Evolutionary conservation across 92 coral and sea anemone genomes (phyloP).

Genomic region (Umimayanthus kanabou): DNA sequence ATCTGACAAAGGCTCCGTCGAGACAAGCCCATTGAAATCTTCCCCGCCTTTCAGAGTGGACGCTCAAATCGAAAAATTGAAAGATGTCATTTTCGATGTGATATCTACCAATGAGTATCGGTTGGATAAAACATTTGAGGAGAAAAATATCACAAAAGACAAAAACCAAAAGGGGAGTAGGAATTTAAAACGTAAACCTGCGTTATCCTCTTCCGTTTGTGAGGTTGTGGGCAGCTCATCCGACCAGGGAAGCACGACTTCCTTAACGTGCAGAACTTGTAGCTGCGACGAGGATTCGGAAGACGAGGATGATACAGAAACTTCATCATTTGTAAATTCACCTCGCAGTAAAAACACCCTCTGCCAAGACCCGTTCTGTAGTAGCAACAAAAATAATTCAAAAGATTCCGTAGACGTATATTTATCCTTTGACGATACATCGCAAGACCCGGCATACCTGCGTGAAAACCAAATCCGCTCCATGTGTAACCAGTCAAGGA

Average conservation of each 20-base stretch:
- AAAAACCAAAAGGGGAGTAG: conserved; percentile 18
- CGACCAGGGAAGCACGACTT: conserved; percentile 39
- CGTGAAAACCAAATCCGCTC: background rate
- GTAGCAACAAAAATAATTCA: conserved; percentile 2
- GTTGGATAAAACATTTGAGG: conserved; percentile 54
- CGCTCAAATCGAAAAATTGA: conserved; percentile 60
- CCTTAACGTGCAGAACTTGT: conserved; percentile 20
- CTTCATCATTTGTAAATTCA: conserved; percentile 24
- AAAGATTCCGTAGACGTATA: conserved; percentile 5
- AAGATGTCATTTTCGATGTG: conserved; percentile 76
- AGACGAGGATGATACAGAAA: conserved; percentile 25
- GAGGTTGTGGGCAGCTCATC: conserved; percentile 46
- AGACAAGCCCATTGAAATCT: conserved; percentile 58
- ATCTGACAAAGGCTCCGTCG: conserved; percentile 57
- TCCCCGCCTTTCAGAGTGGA: conserved; percentile 59
- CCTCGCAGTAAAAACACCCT: background rate
- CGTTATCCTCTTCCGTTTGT: conserved; percentile 30
- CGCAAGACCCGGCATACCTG: conserved; percentile 9
- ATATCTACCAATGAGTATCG: conserved; percentile 66
- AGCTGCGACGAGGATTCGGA: conserved; percentile 53
- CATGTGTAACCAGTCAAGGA: background rate
- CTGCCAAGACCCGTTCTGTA: background rate
- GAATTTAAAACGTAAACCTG: conserved; percentile 33
- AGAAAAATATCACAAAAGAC: conserved; percentile 41
- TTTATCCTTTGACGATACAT: conserved; percentile 17